These are phyloP conservation scores for Pedetes capensis DNA, from an alignment of 2,113 vertebrate genomes.

Conservation along the genomic window DNA sequence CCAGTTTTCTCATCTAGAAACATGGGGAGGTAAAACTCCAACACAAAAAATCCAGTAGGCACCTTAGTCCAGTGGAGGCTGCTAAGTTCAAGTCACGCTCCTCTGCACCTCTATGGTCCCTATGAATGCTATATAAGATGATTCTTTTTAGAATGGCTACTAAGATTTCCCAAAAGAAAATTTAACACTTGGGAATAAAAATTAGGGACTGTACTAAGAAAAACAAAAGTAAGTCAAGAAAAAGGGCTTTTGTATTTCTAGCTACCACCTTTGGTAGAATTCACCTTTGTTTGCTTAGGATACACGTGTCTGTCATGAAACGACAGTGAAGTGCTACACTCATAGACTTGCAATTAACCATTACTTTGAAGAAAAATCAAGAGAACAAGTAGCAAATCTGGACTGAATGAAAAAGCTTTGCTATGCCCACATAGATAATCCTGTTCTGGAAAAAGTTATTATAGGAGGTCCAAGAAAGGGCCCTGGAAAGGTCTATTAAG, in stretches of 20 bases:
- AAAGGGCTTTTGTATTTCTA: background rate
- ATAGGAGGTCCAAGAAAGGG: background rate
- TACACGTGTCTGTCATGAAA: background rate
- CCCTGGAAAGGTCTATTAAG: background rate
- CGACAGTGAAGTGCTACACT: background rate
- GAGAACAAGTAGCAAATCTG: background rate
- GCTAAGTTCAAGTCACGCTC: background rate
- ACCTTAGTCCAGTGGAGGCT: background rate
- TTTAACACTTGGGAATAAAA: background rate
- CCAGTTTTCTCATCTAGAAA: background rate
- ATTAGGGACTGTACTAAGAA: background rate
- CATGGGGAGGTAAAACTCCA: background rate
- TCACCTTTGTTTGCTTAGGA: background rate
- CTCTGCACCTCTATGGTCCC: accelerated
- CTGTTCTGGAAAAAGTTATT: background rate
- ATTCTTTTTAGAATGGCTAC: background rate
- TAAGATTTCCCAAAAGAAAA: background rate
- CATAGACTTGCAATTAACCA: background rate
- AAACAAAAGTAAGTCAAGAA: background rate
- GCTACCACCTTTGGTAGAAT: background rate
- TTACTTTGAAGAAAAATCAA: background rate
- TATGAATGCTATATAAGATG: background rate
- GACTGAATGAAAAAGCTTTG: background rate
- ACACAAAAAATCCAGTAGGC: background rate
- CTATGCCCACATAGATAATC: background rate